Evolutionary conservation across 1,140 invertebrate species (phyloP), one percentile per base, ranked within the genome.

Genomic region (Apolygus lucorum): DNA sequence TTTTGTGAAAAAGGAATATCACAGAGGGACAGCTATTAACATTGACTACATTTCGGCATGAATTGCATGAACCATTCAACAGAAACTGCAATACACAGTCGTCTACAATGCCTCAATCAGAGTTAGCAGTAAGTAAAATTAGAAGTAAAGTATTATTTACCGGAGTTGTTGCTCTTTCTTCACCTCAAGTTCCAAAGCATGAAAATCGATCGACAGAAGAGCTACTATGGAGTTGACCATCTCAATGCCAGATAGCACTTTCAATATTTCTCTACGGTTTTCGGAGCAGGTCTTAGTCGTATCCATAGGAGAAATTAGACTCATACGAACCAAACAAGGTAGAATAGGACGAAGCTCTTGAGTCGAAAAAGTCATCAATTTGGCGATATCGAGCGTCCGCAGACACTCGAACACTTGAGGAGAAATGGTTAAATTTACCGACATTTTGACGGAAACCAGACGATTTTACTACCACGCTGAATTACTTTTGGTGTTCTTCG

Each of bases 161-260:
- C 92, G 87, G 70, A 96, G 83, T 78, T 92, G 88, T 76, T 95
- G 90, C 80, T 98, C 95, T 78, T 93, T 96, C 76, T 92, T 91
- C 0, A 96, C 88, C 77, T 98, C 94, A 22, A 88, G 87, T 82
- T 98, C 95, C 28, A 98, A 81, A 21, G 89, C 86, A 77, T 95
- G 92, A 80, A 97, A 98, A 81, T 98, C 94, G 54, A 98, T 95
- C 1, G 93, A 95, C 13, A 98, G 81, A 1, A 97, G 81, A 11
- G 91, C 92, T 2, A 98, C 94, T 66, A 98, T 91, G 59, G 92
- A 92, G 80, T 98, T 98, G 0, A 97, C 95, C 28, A 92, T 85
- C 79, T 97, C 94, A 72, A 96, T 92, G 1, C 91, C 91, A 0
- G 92, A 92, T 0, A 98, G 81, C 28, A 96, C 85, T 14, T 91